phyloP scores from a whole-genome alignment of 2,113 vertebrate genomes.

The Nothoprocta perdicaria region DNA sequence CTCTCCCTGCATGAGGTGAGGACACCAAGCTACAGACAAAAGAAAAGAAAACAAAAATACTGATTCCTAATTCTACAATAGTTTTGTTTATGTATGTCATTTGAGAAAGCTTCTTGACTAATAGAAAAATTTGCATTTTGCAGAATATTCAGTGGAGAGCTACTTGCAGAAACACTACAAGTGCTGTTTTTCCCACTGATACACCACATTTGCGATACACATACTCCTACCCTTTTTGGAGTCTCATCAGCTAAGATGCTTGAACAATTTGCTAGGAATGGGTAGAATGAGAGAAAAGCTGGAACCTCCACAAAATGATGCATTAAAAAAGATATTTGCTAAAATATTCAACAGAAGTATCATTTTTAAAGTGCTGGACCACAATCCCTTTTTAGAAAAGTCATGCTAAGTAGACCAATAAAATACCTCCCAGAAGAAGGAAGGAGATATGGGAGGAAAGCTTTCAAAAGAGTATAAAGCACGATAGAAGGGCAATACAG shows the following conservation, averaged over 20 bases:
- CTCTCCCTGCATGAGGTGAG: neutral
- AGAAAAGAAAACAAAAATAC: neutral
- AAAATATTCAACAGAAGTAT: neutral
- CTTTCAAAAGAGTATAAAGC: neutral
- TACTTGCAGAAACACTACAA: neutral
- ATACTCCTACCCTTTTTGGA: too few relatives aligned
- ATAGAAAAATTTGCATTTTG: neutral
- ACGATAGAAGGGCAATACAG: neutral
- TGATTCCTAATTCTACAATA: neutral
- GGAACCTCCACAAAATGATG: neutral
- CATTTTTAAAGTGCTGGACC: neutral
- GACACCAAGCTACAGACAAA: neutral
- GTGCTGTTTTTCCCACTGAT: neutral
- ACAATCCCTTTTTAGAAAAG: neutral
- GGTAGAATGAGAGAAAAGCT: neutral
- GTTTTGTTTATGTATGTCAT: fast-evolving
- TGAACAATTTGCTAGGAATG: neutral
- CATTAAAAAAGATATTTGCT: neutral
- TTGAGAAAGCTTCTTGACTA: neutral
- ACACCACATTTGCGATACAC: neutral
- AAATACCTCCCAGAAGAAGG: neutral
- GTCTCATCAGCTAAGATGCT: neutral
- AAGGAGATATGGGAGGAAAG: neutral
- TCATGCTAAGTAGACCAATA: fast-evolving
- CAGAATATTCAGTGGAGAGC: neutral